A percentile compares a stretch with the other conserved stretches of the same genome.
Conservation (phyloP, 2,888 invertebrate genomes). For the Athalia rosae region DNA sequence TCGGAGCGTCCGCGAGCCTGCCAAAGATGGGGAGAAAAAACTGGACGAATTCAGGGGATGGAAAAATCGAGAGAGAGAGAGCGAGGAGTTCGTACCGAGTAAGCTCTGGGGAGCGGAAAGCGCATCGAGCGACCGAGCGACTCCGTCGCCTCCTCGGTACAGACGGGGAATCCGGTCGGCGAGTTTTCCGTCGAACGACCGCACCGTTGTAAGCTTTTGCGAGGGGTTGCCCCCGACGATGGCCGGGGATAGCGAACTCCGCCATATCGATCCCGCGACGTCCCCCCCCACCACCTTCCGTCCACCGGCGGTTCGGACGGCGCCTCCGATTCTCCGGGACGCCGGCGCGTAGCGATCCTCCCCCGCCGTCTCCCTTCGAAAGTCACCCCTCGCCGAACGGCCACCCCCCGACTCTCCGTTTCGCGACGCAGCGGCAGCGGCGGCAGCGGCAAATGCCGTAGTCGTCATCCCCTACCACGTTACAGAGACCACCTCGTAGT, state of each 20-base stretch:
- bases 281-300: conserved; percentile 23
- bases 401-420: conserved; percentile 1
- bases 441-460: conserved; percentile 8
- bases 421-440: conserved; percentile 37
- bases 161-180: conserved; percentile 9
- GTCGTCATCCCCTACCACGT: conserved; percentile 4
- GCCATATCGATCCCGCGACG: conserved; percentile 39
- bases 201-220: conserved; percentile 30
- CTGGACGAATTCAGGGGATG: no score
- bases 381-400: conserved; percentile 5
- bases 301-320: conserved; percentile 33
- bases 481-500: no score
- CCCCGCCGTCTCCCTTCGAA: conserved; percentile 26
- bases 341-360: conserved; percentile 29
- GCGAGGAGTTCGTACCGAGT: no score
- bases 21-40: no score
- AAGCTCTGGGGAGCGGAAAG: no score
- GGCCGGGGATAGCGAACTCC: conserved; percentile 41
- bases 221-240: conserved; percentile 41
- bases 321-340: conserved; percentile 38
- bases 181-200: not conserved
- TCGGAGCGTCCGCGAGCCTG: no score
- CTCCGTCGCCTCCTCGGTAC: not conserved
- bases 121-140: no score
- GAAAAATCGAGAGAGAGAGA: no score